Evolutionary conservation across 1,140 invertebrate species (phyloP).

Genomic region (Platyscapa corneri): DNA sequence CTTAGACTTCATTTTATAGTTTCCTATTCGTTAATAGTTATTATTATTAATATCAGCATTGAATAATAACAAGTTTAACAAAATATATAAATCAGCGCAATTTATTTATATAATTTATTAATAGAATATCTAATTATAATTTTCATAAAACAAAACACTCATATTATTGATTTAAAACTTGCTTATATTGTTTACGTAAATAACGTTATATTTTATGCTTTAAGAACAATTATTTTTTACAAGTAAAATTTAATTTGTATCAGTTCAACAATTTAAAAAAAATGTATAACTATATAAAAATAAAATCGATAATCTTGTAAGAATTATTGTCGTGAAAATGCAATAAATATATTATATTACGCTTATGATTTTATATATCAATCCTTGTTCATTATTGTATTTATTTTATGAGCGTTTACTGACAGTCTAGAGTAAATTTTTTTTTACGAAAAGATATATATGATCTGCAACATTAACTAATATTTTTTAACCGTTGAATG

Average conservation of each 20-base stretch:
- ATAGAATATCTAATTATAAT: not conserved
- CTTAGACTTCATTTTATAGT: not conserved
- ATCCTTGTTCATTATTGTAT: not conserved
- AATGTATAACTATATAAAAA: not conserved
- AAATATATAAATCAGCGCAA: not conserved
- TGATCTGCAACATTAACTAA: not conserved
- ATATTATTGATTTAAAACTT: no score
- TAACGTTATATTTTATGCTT: no score
- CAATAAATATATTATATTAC: conserved; percentile 39
- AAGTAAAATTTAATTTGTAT: not conserved
- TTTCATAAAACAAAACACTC: not conserved
- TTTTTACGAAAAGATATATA: conserved; percentile 12
- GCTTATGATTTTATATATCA: conserved; percentile 34
- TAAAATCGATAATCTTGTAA: conserved; percentile 7
- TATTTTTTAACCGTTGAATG: not conserved
- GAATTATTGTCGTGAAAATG: conserved; percentile 43
- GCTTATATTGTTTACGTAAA: no score
- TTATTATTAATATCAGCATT: no score
- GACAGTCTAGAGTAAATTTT: conserved; percentile 39
- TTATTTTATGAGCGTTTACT: conserved; percentile 19
- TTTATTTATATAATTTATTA: not conserved
- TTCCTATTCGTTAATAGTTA: not conserved
- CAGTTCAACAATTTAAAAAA: not conserved
- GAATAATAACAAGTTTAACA: no score
- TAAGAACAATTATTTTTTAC: not conserved